Evolutionary conservation across 2,888 invertebrate genomes (phyloP), one percentile per base, ranked within the genome.

Genomic region (Drosophila phalerata): DNA sequence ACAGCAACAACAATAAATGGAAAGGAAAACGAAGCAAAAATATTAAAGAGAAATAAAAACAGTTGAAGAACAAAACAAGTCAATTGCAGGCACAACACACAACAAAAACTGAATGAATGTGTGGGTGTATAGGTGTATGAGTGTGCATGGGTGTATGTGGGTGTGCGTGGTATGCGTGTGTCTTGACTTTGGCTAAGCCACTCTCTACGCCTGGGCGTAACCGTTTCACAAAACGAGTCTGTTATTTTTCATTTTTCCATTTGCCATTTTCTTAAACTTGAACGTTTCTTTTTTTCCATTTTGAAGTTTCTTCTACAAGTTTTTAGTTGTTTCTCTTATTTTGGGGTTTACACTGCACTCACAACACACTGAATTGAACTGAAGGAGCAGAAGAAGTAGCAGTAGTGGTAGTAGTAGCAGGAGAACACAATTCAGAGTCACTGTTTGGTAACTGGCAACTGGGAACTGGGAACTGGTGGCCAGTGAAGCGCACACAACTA

Each of bases 401-500:
- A 61, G 61, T 17, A 48, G 37, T 37, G n/a, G 37, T n/a, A 37
- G 37, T 37, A 37, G 42, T 47, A 43, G 49, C 53, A 30, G 34
- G 40, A 45, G 43, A 22, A 43, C 10, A 43, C 25, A 25, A n/a
- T 4, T 25, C n/a, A 43, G 22, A n/a, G 22, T 6, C 22, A 25
- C 43, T 43, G 43, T 22, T 13, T 43, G 38, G 40, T 15, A 49
- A 32, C 43, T 32, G 40, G 30, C 32, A 37, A 47, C 43, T 57
- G 43, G 42, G 10, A 22, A 38, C 19, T 47, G 25, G 28, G 1
- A 48, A 40, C 42, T 40, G 40, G 40, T 30, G 51, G 38, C 52
- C 42, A 61, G 57, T 52, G 22, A 73, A 85, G 88, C 85, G 83
- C 85, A 88, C 83, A 87, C 85, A 85, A 85, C 85, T 77, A 77